These are phyloP conservation scores for Drosophila repletoides DNA, from an alignment of 1,140 invertebrate species.

Conservation along the genomic window DNA sequence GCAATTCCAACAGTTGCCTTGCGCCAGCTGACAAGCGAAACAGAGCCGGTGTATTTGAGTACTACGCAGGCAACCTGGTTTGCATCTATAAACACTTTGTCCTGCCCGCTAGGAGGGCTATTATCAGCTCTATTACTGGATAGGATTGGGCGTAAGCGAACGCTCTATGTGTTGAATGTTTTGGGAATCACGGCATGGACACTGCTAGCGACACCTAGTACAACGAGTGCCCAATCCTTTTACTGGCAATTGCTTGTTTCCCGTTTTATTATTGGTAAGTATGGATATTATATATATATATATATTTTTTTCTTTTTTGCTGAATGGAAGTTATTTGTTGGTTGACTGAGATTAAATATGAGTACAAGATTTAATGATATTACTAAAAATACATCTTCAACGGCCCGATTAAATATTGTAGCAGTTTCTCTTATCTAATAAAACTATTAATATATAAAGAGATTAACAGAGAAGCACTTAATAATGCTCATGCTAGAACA, in stretches of 20 bases:
- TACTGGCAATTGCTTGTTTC: conserved; percentile 68
- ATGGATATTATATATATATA: background rate
- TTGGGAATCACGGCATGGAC: conserved; percentile 63
- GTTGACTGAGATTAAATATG: background rate
- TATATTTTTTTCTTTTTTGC: background rate
- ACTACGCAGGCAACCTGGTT: conserved; percentile 69
- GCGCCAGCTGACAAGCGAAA: conserved; percentile 45
- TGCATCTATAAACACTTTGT: conserved; percentile 72
- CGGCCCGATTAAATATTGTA: no score
- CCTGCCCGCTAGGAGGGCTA: conserved; percentile 70
- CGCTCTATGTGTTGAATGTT: conserved; percentile 66
- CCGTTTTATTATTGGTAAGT: conserved; percentile 66
- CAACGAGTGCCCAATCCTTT: conserved; percentile 21
- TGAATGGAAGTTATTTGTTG: no score
- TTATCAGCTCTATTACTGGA: conserved; percentile 68
- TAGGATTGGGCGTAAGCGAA: conserved; percentile 69
- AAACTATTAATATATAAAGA: no score
- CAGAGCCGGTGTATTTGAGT: conserved; percentile 47
- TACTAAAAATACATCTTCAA: no score
- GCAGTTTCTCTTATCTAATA: no score
- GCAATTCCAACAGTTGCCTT: conserved; percentile 69
- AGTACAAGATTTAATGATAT: background rate
- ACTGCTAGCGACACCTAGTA: conserved; percentile 58
- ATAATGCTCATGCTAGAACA: no score
- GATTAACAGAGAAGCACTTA: no score